A percentile compares a stretch with the other conserved stretches of the same genome.
Conservation (phyloP, 2,797 vertebrate species). For the Clarias pachynema region DNA sequence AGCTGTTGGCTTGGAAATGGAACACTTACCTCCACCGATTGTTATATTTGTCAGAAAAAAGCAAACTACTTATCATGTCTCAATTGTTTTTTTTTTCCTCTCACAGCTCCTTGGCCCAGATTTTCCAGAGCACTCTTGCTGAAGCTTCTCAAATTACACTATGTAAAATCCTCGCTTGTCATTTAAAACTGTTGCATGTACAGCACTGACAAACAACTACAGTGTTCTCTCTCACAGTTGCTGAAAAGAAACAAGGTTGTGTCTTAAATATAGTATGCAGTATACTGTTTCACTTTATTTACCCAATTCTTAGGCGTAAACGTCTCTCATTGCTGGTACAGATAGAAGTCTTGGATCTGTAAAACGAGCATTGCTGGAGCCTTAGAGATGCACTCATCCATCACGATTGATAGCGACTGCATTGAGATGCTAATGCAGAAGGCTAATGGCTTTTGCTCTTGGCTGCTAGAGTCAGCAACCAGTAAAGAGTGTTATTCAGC, state of each 20-base stretch:
- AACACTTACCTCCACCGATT: slow-evolving; percentile 12
- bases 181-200: slow-evolving; percentile 3
- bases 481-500: slow-evolving; percentile 50
- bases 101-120: slow-evolving; percentile 9
- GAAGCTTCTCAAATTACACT: not conserved
- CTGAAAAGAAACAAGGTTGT: not conserved
- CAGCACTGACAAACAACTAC: not conserved
- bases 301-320: not conserved
- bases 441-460: slow-evolving; percentile 26
- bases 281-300: not conserved
- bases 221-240: not conserved
- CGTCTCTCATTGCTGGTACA: not conserved
- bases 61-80: slow-evolving; percentile 2
- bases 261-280: not conserved
- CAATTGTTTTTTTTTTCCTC: not conserved
- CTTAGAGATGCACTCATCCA: slow-evolving; percentile 47
- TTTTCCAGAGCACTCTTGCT: slow-evolving; percentile 3
- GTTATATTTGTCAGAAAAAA: slow-evolving; percentile 5
- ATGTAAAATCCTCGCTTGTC: not conserved
- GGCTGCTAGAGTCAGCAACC: slow-evolving; percentile 25
- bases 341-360: slow-evolving; percentile 9
- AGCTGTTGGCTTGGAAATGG: slow-evolving; percentile 1
- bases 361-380: slow-evolving; percentile 27
- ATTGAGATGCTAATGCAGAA: slow-evolving; percentile 62
- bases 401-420: slow-evolving; percentile 47